Evolutionary conservation across 2,797 vertebrate species (phyloP), one percentile per base, ranked within the genome.

Genomic region (Tapirus indicus): DNA sequence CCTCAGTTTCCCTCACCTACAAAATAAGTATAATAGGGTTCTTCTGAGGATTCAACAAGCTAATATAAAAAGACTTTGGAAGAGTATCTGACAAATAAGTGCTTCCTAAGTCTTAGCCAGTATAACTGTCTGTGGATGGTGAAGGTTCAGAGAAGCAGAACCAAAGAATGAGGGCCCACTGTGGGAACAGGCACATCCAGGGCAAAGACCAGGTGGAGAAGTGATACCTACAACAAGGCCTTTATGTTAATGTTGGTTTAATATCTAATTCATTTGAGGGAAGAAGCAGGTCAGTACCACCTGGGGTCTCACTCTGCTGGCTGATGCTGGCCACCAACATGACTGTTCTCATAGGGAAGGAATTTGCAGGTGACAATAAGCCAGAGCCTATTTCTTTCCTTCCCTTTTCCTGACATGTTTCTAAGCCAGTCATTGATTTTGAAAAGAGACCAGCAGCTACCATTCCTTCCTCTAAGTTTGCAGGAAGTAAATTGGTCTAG

Each of bases 351-450:
- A 44, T 8, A 14, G 41, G 35, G 13, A 96, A 80, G 13, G 29
- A 96, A 82, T 10, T 21, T 47, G 25, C 32, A 83, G 6, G 52
- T 83, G 77, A 52, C 14, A 56, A 80, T 25, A 94, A 94, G 14
- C 10, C 18, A 88, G n/a, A 41, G 14, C 13, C 7, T 64, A 1
- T 44, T 66, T 66, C 71, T 94, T 64, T 75, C 58, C 82, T 91
- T 49, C 20, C 23, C 64, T 72, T 94, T 56, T 16, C 35, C 49
- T 90, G 84, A 75, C 1, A 1, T 88, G 78, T 64, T 87, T 95
- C 56, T 49, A 84, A 96, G 29, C 27, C 74, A 92, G 32, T 25
- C 64, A 32, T 41, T 94, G 38, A 97, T 80, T 95, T 82, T 86
- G 47, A 90, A 89, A 86, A 68, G 35, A 91, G 0, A 86, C 68